Conservation (phyloP, 2,797 vertebrate species). For the Acipenser ruthenus region DNA sequence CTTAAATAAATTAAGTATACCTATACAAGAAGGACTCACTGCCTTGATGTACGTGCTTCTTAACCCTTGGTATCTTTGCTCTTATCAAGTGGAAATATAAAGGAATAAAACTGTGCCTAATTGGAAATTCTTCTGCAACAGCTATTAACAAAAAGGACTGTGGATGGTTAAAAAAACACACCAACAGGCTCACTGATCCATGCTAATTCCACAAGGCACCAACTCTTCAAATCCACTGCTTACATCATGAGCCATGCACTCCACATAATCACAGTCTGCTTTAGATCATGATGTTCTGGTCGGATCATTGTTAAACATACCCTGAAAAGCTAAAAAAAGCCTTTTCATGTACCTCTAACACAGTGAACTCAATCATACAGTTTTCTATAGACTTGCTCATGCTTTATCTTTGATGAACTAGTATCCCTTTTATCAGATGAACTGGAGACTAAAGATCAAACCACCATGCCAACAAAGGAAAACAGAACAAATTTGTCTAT, state of each 20-base stretch:
- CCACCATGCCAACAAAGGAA: not conserved
- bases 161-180: not conserved
- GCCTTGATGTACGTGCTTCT: not conserved
- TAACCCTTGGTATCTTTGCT: not conserved
- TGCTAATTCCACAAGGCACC: not conserved
- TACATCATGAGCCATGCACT: not conserved
- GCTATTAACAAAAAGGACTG: not conserved
- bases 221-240: not conserved
- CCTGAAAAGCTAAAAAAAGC: not conserved
- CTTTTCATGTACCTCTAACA: not conserved
- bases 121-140: not conserved
- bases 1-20: too few species aligned
- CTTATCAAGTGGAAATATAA: not conserved
- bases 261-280: not conserved
- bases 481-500: not conserved
- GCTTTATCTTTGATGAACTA: not conserved
- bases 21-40: too few species aligned
- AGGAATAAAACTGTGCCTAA: not conserved
- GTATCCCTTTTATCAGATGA: not conserved
- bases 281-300: not conserved
- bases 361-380: not conserved
- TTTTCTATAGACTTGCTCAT: slow-evolving; percentile 1
- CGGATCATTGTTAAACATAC: not conserved
- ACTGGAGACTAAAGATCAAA: not conserved
- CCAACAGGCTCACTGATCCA: not conserved